Evolutionary conservation across 1,140 invertebrate species (phyloP).

Genomic region (Hylaeus anthracinus): DNA sequence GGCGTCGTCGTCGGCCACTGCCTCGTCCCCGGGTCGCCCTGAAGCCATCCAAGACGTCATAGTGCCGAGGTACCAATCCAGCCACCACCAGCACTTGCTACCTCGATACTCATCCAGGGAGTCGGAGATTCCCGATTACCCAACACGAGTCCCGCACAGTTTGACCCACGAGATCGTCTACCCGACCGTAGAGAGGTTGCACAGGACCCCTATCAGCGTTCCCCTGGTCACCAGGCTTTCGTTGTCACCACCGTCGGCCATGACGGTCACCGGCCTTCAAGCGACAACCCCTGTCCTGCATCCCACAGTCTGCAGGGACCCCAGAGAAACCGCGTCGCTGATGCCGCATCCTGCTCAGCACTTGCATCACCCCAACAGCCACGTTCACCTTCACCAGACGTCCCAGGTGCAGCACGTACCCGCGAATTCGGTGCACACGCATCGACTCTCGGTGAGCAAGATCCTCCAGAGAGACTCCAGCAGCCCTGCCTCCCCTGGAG

Average conservation of each 20-base stretch:
- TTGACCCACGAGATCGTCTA: slow-evolving; percentile 70
- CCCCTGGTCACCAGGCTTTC: slow-evolving; percentile 76
- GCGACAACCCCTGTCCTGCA: slow-evolving; percentile 69
- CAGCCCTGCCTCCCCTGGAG: slow-evolving; percentile 64
- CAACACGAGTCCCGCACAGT: slow-evolving; percentile 57
- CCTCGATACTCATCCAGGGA: slow-evolving; percentile 66
- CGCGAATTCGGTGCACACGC: slow-evolving; percentile 68
- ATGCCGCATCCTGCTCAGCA: slow-evolving; percentile 65
- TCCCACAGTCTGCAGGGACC: slow-evolving; percentile 69
- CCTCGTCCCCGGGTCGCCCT: slow-evolving; percentile 73
- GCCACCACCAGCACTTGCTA: slow-evolving; percentile 63
- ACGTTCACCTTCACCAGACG: slow-evolving; percentile 63
- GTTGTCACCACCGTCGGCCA: slow-evolving; percentile 75
- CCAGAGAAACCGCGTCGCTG: slow-evolving; percentile 65
- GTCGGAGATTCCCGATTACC: slow-evolving; percentile 68
- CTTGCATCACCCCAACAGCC: slow-evolving; percentile 61
- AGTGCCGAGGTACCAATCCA: slow-evolving; percentile 68
- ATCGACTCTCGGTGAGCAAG: slow-evolving; percentile 73
- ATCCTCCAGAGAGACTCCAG: slow-evolving; percentile 70
- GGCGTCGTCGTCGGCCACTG: slow-evolving; percentile 72
- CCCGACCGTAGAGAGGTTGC: slow-evolving; percentile 71
- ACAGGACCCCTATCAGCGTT: slow-evolving; percentile 72
- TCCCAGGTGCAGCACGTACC: slow-evolving; percentile 69
- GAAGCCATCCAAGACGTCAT: slow-evolving; percentile 70
- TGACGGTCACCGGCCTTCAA: slow-evolving; percentile 71